Conservation (phyloP, 2,797 vertebrate species). For the Macropus fuliginosus region DNA sequence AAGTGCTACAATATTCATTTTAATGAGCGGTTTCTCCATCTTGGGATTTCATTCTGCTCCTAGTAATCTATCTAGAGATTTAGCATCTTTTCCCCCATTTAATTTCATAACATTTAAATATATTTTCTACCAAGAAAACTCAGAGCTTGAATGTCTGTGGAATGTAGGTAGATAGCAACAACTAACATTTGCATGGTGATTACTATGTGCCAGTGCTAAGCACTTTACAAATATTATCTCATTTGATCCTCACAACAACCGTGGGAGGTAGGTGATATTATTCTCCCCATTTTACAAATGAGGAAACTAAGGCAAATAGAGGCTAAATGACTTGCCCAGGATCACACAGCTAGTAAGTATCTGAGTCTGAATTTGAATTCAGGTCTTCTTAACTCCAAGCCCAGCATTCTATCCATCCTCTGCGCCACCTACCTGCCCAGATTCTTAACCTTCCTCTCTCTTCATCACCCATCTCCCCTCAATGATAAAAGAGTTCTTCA, state of each 20-base stretch:
- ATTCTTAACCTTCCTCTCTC: not conserved
- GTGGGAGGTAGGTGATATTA: not conserved
- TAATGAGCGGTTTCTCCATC: slow-evolving; percentile 10
- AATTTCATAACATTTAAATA: slow-evolving; percentile 27
- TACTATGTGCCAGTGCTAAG: not conserved
- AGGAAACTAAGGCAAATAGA: not conserved
- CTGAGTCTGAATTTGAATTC: not conserved
- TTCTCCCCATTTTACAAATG: not conserved
- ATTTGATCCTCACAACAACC: not conserved
- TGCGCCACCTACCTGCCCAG: not conserved
- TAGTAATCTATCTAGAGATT: slow-evolving; percentile 33
- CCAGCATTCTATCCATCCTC: not conserved
- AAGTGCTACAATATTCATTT: slow-evolving; percentile 34
- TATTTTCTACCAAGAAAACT: slow-evolving; percentile 42
- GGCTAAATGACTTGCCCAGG: not conserved
- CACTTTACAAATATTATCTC: not conserved
- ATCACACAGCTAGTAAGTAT: not conserved
- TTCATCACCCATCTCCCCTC: not conserved
- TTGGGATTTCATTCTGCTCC: slow-evolving; percentile 46
- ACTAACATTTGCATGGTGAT: not conserved
- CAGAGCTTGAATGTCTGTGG: slow-evolving; percentile 21
- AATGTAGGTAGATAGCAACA: not conserved
- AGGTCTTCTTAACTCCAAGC: not conserved
- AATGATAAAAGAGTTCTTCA: not conserved
- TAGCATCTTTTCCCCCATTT: not conserved